Evolutionary conservation across 1,140 invertebrate species (phyloP).

Genomic region (Euwallacea fornicatus): DNA sequence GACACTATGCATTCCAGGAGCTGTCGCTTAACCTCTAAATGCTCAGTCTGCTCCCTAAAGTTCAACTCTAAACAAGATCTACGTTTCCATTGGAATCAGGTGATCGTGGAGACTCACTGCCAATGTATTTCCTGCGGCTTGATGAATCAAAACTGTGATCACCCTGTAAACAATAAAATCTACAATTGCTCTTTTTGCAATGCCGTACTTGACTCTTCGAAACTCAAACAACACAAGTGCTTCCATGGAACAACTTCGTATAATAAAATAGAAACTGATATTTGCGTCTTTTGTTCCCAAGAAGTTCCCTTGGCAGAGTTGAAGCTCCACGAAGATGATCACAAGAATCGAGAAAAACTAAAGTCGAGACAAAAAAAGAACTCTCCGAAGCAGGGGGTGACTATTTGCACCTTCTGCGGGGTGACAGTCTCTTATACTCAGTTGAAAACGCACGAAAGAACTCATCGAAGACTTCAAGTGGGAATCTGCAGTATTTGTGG

Average conservation of each 20-base stretch:
- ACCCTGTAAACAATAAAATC: no score
- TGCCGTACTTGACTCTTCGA: no score
- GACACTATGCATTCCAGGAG: not conserved
- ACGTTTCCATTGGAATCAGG: no score
- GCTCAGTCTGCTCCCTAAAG: not conserved
- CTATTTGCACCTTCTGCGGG: slow-evolving; percentile 24
- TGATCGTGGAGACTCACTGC: no score
- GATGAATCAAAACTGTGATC: no score
- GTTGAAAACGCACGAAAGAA: slow-evolving; percentile 28
- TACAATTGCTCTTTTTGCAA: no score
- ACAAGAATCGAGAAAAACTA: slow-evolving; percentile 7
- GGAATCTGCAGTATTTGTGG: slow-evolving; percentile 27
- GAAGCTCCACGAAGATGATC: slow-evolving; percentile 17
- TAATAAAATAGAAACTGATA: slow-evolving; percentile 14
- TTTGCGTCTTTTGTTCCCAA: slow-evolving; percentile 29
- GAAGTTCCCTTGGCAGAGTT: slow-evolving; percentile 13
- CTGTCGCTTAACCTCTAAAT: not conserved
- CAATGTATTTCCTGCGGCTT: no score
- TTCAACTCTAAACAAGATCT: not conserved
- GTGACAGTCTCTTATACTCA: not conserved
- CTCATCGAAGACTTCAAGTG: slow-evolving; percentile 10
- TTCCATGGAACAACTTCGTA: no score
- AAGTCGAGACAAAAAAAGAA: not conserved
- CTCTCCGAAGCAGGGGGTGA: not conserved
- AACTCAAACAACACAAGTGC: no score